Evolutionary conservation across 2,113 vertebrate species (phyloP).

Genomic region (Cebidichthys violaceus): DNA sequence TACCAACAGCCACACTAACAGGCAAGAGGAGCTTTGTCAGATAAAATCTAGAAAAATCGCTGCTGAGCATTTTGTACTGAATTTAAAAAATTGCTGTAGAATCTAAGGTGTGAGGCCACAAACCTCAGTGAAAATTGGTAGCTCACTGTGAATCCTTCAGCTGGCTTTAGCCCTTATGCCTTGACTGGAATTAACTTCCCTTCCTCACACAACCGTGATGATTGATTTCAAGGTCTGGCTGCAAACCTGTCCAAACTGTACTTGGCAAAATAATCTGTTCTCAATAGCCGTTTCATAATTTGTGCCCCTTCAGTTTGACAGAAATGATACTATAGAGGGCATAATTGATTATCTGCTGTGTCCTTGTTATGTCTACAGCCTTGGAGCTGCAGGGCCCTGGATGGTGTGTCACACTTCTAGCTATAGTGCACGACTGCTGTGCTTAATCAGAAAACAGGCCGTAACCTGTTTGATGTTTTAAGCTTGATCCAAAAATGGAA

Average conservation of each 20-base stretch:
- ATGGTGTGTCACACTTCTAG: conserved; percentile 30
- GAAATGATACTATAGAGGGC: conserved; percentile 55
- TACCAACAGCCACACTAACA: conserved; percentile 29
- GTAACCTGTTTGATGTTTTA: conserved; percentile 25
- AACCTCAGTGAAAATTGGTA: conserved; percentile 34
- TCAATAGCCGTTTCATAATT: conserved; percentile 71
- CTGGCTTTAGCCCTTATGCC: conserved; percentile 36
- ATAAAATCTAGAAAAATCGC: background rate
- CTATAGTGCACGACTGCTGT: conserved; percentile 6
- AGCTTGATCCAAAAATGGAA: conserved; percentile 31
- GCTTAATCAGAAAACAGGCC: conserved; percentile 51
- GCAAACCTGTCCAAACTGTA: conserved; percentile 63
- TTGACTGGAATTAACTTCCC: conserved; percentile 66
- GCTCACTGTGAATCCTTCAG: conserved; percentile 55
- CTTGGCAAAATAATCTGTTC: conserved; percentile 63
- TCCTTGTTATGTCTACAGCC: conserved; percentile 64
- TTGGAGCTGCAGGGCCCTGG: conserved; percentile 36
- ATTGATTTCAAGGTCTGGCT: conserved; percentile 79
- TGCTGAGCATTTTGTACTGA: conserved; percentile 22
- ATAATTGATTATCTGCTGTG: conserved; percentile 72
- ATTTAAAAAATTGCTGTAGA: conserved; percentile 24
- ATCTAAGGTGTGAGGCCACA: conserved; percentile 32
- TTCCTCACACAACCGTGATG: conserved; percentile 51
- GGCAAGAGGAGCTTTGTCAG: conserved; percentile 39
- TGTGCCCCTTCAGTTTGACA: conserved; percentile 51